A percentile compares a stretch with the other conserved stretches of the same genome.
Conservation (phyloP, 2,113 vertebrate genomes). For the Nerophis lumbriciformis region DNA sequence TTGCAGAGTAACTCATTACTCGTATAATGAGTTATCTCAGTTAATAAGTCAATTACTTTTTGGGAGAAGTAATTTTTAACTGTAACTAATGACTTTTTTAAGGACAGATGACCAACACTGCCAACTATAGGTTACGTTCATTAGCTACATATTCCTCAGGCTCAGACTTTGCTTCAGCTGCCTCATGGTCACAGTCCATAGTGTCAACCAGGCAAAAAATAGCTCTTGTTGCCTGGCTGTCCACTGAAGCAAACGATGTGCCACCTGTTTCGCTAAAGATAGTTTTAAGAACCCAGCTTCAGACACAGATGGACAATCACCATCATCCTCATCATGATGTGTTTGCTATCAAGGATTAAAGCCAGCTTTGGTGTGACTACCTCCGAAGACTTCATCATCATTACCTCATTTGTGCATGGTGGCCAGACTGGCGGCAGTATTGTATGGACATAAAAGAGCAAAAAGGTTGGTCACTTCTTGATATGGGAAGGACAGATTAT, state of each 20-base stretch:
- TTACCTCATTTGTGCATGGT: constrained; percentile 43
- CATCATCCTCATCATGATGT: constrained; percentile 43
- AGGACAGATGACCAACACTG: too few relatives aligned
- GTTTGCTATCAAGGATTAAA: constrained; percentile 42
- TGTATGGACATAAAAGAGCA: constrained; percentile 16
- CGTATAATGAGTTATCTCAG: too few relatives aligned
- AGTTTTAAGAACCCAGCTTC: constrained; percentile 38
- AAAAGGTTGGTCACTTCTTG: constrained; percentile 24
- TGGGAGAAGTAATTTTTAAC: too few relatives aligned
- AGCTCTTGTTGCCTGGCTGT: constrained; percentile 30
- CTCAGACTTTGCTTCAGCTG: constrained; percentile 49
- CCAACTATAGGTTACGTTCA: background rate
- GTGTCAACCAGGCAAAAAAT: constrained; percentile 52
- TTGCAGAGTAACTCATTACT: too few relatives aligned
- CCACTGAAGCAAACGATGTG: constrained; percentile 36
- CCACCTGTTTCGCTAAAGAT: constrained; percentile 49
- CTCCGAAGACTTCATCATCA: constrained; percentile 12
- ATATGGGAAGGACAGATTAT: constrained; percentile 15
- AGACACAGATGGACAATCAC: constrained; percentile 41
- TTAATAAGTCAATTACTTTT: too few relatives aligned
- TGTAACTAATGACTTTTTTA: too few relatives aligned
- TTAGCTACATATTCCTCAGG: constrained; percentile 29
- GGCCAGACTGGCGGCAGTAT: constrained; percentile 20
- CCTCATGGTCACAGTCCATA: constrained; percentile 14
- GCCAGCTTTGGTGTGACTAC: constrained; percentile 42